Base-by-base conservation (phyloP, 64 coral and sea anemone genomes). In the Anthopleura sola region DNA sequence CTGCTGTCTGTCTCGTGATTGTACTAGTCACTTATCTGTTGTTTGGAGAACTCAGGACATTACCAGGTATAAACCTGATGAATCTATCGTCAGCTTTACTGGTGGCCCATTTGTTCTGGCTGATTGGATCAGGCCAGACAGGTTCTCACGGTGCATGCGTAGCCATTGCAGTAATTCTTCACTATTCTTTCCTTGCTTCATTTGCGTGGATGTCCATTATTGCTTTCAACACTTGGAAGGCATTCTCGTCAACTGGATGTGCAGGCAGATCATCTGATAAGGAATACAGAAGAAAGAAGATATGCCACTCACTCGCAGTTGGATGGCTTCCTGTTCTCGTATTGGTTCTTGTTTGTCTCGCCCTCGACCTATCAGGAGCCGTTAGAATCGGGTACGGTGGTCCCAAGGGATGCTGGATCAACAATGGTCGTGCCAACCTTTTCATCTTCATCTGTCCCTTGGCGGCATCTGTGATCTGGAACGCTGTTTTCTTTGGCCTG, bases 201-300 rank as follows among this genome's bases (percentile, higher is more conserved):
- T 92, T 92, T 34, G 79, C 55, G 4, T 92, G 90, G 90, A 92
- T 87, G 90, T 77, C 85, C 31, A 14, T 92, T 24, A 92, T 87
- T 14, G 64, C 85, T 23, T 83, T 49, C 53, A 78, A 60, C 32
- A 86, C 90, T 39, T 91, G 84, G 90, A 76, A 60, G 23, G 36
- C 62, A 32, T 91, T 91, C 31, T 75, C 90, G 7, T 55, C 37
- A n/a, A 91, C 26, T 16, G 66, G 26, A 71, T 32, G 66, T 17
- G 29, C 23, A 31, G 66, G 66, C 29, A 71, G 50, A 34, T 71
- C 66, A 71, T 15, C 4, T 9, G 66, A 71, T 34, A 71, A 71
- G 37, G 78, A 53, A 46, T 44, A 46, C 49, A 48, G 78, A n/a
- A 38, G 78, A 15, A 81, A 21, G 38, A 81, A 44, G 19, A 48